Base-by-base conservation (phyloP, 2,797 vertebrate genomes). In the Antennarius maculatus region DNA sequence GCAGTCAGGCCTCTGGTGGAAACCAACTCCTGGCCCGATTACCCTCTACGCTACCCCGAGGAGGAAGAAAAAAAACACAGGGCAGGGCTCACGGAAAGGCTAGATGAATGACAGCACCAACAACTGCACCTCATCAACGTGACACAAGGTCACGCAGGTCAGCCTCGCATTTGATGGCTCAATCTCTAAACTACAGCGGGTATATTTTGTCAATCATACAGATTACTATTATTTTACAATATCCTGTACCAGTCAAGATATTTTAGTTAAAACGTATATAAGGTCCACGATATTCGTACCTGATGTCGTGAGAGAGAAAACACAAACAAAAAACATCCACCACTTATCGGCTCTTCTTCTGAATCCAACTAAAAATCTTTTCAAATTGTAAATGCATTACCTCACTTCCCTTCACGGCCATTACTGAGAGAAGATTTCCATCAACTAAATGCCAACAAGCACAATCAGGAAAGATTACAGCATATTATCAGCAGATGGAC, bases 61-160 rank as follows among this genome's bases (percentile, higher is more conserved):
- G 63, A 39, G 37, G 37, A 8, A 11, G 7, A 39, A 10, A 39
- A 45, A 58, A 53, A 54, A 16, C 29, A 23, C 27, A 34, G 50
- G 67, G 75, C 39, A 46, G 34, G 4, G 46, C 65, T 74, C 53
- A 14, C 5, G 42, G 76, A 11, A 0, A 52, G 54, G 27, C 48
- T 0, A 64, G 74, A 82, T 87, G 7, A 74, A 85, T 83, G 77
- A 81, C 80, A 46, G 60, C 1, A 52, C 31, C 76, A 77, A 78
- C 84, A 88, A 83, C 81, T 81, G 76, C 77, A 79, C 66, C 74
- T 75, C 53, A 66, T 60, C 61, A 49, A 47, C 16, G 10, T 58
- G 45, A 61, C 64, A 37, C 34, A 46, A 64, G 77, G 77, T 76
- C 68, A 6, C 29, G 15, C 0, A 1, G 39, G 71, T 73, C 66